Percentiles rank a stretch among this genome's conserved stretches.
These are phyloP conservation scores for Perithous albicinctus DNA, from an alignment of 2,888 invertebrate genomes.

Conservation along the genomic window DNA sequence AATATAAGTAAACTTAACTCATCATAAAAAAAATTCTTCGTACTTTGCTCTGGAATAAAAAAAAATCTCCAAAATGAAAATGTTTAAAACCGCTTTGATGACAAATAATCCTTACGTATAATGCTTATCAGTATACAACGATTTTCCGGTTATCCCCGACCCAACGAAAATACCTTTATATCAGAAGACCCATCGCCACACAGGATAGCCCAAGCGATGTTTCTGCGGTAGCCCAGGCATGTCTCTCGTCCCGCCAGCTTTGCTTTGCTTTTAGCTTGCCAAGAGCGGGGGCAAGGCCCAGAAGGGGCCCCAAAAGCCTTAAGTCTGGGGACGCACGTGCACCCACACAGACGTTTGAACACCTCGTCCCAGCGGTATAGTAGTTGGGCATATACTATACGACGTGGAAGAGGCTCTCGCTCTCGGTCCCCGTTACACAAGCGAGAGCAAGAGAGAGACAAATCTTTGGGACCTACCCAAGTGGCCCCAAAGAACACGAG, in stretches of 20 bases:
- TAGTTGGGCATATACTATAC: too few species aligned
- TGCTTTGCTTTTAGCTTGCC: slow-evolving; percentile 1
- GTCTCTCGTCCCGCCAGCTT: neutral
- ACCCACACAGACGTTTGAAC: slow-evolving; percentile 13
- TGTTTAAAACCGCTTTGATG: too few species aligned
- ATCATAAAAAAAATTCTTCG: too few species aligned
- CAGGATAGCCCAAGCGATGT: neutral
- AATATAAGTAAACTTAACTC: too few species aligned
- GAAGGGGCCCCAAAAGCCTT: neutral
- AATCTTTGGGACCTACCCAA: too few species aligned
- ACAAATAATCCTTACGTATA: neutral
- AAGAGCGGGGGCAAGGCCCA: neutral
- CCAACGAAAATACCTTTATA: slow-evolving; percentile 5
- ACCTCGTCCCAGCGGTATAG: too few species aligned
- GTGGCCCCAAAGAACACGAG: too few species aligned
- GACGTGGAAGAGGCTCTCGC: too few species aligned
- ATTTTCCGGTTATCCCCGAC: neutral
- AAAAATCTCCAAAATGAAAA: too few species aligned
- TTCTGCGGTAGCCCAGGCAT: neutral
- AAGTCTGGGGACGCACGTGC: slow-evolving; percentile 24
- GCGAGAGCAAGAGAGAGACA: slow-evolving; percentile 3
- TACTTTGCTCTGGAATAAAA: too few species aligned
- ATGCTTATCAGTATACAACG: neutral
- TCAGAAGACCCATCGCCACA: neutral
- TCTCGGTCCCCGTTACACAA: too few species aligned